Conservation (phyloP, 1,140 invertebrate species). For the Nylanderia fulva region DNA sequence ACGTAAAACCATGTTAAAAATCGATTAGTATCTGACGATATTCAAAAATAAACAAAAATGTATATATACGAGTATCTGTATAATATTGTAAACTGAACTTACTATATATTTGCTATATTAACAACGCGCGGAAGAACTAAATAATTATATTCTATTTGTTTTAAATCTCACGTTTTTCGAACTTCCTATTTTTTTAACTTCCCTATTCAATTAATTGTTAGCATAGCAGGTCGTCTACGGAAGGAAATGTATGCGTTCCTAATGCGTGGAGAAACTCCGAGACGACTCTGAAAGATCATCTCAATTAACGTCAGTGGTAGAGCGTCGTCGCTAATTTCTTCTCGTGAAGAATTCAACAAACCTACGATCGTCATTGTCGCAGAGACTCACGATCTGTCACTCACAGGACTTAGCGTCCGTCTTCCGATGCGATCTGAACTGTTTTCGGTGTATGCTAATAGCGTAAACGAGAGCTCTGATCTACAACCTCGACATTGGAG, state of each 20-base stretch:
- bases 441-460: constrained; percentile 18
- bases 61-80: background rate
- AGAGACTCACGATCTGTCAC: constrained; percentile 40
- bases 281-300: constrained; percentile 2
- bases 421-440: constrained; percentile 13
- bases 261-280: constrained; percentile 8
- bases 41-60: constrained; percentile 3
- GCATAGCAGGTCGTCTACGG: background rate
- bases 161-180: background rate
- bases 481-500: constrained; percentile 27
- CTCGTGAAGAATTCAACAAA: constrained; percentile 51
- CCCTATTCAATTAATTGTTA: background rate
- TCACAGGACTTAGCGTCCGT: background rate
- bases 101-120: background rate
- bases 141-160: background rate
- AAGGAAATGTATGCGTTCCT: background rate
- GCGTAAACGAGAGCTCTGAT: background rate
- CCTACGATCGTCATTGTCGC: background rate
- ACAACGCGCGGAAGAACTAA: background rate
- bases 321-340: constrained; percentile 27
- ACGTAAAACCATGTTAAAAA: constrained; percentile 1
- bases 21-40: background rate
- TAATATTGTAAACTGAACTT: background rate
- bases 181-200: background rate
- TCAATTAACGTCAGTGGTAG: constrained; percentile 46